Evolutionary conservation across 2,797 vertebrate genomes (phyloP).

Genomic region (Alcedo quadribrachys): DNA sequence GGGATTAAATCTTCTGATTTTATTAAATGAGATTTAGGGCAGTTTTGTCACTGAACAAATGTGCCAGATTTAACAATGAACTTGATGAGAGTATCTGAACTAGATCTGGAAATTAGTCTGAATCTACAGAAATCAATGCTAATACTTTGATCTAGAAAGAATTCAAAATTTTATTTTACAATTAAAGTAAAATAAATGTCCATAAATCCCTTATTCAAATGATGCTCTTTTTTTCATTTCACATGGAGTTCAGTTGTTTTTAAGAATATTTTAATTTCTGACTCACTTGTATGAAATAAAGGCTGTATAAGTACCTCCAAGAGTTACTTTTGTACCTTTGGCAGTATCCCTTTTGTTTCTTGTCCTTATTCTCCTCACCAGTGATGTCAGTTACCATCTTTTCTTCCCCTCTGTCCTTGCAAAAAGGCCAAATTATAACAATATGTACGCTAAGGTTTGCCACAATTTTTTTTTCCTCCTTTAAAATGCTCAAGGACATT

Average conservation of each 20-base stretch:
- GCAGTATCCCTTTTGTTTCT: neutral
- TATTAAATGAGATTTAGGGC: neutral
- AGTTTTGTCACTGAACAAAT: neutral
- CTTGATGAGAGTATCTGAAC: neutral
- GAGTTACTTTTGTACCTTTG: neutral
- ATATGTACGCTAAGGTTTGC: neutral
- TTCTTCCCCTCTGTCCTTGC: neutral
- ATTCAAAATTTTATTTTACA: neutral
- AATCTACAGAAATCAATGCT: neutral
- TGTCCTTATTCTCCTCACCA: neutral
- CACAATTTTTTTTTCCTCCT: neutral
- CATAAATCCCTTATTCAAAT: neutral
- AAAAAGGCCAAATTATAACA: neutral
- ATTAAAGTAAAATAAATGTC: neutral
- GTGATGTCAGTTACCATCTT: neutral
- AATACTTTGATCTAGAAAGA: neutral
- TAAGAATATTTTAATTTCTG: neutral
- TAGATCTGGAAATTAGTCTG: neutral
- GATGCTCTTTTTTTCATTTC: neutral
- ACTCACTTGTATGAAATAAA: neutral
- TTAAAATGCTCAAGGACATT: neutral
- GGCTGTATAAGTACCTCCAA: neutral
- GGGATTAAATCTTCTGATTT: neutral
- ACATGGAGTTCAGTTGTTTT: neutral
- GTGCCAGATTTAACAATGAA: neutral